Evolutionary conservation across 2,888 invertebrate genomes (phyloP), one percentile per base, ranked within the genome.

Genomic region (Pelosia muscerda): DNA sequence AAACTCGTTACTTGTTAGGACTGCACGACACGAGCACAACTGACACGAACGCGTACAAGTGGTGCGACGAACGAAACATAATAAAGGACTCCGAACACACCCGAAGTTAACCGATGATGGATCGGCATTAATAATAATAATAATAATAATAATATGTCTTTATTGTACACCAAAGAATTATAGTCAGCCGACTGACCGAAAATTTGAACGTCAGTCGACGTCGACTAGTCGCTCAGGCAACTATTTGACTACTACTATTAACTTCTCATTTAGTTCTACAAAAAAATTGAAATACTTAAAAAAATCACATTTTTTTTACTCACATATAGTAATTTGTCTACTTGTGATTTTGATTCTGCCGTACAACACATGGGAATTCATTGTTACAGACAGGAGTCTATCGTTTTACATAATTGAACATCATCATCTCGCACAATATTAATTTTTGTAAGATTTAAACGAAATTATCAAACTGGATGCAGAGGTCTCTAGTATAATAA

Each of bases 51-150:
- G 49, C 9, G 19, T 19, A 49, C 49, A 49, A 49, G 49, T 49
- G n/a, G n/a, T 49, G 49, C 49, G n/a, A n/a, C 49, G 49, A 49
- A 49, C 49, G 49, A n/a, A 49, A n/a, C 49, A 49, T 19, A 42
- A 49, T n/a, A 9, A 49, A 8, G 49, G 5, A 19, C 19, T 19
- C 49, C 49, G 49, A 49, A n/a, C 49, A 49, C n/a, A 19, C n/a
- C 49, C 49, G 49, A 49, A 49, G n/a, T n/a, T 49, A 49, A 15
- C 49, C 49, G 49, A 49, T 9, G 19, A n/a, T 19, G 19, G 42
- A 42, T 42, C 6, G 49, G 19, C 42, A 42, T 42, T 42, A 42
- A 8, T n/a, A n/a, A 49, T n/a, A n/a, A n/a, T n/a, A n/a, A n/a
- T n/a, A n/a, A n/a, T n/a, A n/a, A n/a, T n/a, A n/a, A n/a, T n/a